phyloP scores from a whole-genome alignment of 2,113 vertebrate species.

The Myodes glareolus region DNA sequence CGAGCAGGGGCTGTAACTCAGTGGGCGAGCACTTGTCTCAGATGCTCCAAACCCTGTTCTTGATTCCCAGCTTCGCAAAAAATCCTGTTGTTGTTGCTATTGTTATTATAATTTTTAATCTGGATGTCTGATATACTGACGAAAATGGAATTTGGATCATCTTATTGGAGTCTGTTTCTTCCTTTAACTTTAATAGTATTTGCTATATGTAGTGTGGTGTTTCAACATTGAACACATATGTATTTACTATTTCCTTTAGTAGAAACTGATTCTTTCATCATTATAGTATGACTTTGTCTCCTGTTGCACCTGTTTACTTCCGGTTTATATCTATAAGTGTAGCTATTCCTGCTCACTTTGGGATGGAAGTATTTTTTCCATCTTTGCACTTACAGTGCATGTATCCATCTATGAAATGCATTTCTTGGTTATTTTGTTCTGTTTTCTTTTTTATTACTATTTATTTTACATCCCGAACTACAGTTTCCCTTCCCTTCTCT shows the following conservation, averaged over 20 bases:
- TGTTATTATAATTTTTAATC: neutral
- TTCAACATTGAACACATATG: neutral
- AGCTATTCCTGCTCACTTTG: neutral
- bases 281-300: neutral
- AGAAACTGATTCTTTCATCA: neutral
- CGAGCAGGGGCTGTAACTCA: neutral
- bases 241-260: neutral
- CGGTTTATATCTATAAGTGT: neutral
- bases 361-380: no score
- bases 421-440: neutral
- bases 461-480: neutral
- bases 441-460: no score
- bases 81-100: neutral
- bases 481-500: neutral
- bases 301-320: neutral
- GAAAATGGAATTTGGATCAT: neutral
- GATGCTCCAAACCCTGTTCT: neutral
- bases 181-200: neutral
- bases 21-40: neutral
- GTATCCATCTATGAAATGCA: neutral
- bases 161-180: neutral
- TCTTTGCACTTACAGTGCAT: neutral
- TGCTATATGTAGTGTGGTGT: neutral
- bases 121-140: neutral
- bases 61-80: neutral